Evolutionary conservation across 1,140 invertebrate genomes (phyloP), one percentile per base, ranked within the genome.

Genomic region (Calliphora vicina): DNA sequence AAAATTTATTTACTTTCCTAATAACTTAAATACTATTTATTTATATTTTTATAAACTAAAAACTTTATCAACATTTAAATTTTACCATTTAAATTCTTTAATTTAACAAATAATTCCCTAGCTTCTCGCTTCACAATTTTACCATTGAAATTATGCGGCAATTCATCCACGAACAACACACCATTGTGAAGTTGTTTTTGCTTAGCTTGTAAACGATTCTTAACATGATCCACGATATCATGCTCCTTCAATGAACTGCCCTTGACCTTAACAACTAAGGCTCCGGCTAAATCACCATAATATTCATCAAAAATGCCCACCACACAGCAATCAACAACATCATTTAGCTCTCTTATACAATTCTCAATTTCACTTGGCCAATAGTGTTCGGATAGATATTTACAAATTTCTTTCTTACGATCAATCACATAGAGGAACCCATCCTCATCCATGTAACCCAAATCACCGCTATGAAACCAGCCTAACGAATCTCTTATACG

Each of bases 361-460:
- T 80, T 83, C 72, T 89, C 88, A 26, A 89, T 84, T 61, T 89
- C 88, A n/a, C 84, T 83, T 25, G 88, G 88, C 81, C 85, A 87
- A 83, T 90, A 88, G n/a, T 91, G 90, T n/a, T 86, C 84, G 5
- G 87, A 87, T 35, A 83, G 81, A 87, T 94, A 96, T 88, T 96
- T 97, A 82, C 96, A 94, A 23, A 96, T 91, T 88, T 96, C 95
- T 84, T 96, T 96, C n/a, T 95, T 86, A 67, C 96, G 90, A 85
- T 96, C 96, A 1, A 95, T 93, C 85, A 96, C 93, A 85, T 91
- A 95, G 84, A 95, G 92, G 83, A 91, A 93, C 4, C 92, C 91
- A 13, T 94, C 91, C n/a, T 94, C 91, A 82, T 96, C 94, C 81
- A 93, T 93, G 86, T 93, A 94, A 9, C 93, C 93, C 76, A 96